phyloP scores from a whole-genome alignment of 2,113 vertebrate species.

The Eolophus roseicapilla region DNA sequence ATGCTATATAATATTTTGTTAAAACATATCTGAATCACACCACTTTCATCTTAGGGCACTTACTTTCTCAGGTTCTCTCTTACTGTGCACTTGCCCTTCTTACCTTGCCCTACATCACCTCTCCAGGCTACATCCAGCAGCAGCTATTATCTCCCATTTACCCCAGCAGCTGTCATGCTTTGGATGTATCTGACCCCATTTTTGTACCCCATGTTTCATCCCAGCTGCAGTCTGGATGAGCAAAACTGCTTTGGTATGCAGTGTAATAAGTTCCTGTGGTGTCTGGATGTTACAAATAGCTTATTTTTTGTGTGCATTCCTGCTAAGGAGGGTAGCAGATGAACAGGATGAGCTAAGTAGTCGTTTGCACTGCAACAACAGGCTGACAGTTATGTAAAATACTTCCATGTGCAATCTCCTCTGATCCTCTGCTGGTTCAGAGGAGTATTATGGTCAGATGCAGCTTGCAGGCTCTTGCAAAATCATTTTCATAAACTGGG shows the following conservation, averaged over 20 bases:
- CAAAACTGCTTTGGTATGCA: background rate
- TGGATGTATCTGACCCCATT: background rate
- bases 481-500: slow-evolving; percentile 49
- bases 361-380: slow-evolving; percentile 8
- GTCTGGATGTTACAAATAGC: background rate
- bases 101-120: too few species aligned
- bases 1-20: background rate
- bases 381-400: slow-evolving; percentile 59
- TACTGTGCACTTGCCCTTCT: background rate
- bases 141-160: background rate
- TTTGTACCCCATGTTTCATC: background rate
- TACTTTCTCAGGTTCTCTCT: background rate
- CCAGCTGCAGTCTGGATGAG: background rate
- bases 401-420: slow-evolving; percentile 54
- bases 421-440: slow-evolving; percentile 44
- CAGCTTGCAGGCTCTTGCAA: slow-evolving; percentile 1
- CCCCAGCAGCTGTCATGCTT: background rate
- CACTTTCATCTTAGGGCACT: background rate
- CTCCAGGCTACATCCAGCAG: background rate
- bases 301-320: background rate
- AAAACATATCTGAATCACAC: background rate
- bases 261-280: background rate
- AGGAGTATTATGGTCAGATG: slow-evolving; percentile 44
- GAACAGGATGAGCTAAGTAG: slow-evolving; percentile 22
- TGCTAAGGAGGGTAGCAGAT: background rate